Conservation (phyloP, 37 sponge, comb jelly and placozoan genomes). For the Crambe crambe region DNA sequence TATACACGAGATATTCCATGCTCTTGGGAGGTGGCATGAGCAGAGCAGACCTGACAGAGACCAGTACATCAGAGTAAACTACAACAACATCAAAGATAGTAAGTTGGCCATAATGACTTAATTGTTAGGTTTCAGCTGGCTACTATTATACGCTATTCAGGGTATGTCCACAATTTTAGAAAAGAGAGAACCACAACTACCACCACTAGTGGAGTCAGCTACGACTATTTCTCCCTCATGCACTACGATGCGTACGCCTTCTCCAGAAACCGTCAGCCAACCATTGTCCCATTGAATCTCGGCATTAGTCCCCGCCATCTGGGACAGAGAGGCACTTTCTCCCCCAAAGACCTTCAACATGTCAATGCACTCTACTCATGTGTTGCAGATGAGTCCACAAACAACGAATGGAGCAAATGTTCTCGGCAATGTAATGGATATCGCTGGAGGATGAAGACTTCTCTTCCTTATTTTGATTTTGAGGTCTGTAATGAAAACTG, state of each 20-base stretch:
- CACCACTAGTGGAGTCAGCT: conserved; percentile 60
- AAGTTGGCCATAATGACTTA: too few relatives aligned
- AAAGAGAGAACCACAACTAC: conserved; percentile 13
- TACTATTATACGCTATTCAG: too few relatives aligned
- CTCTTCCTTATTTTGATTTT: too few relatives aligned
- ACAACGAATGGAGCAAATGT: too few relatives aligned
- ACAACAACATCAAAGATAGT: conserved; percentile 54
- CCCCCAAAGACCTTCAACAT: conserved; percentile 54
- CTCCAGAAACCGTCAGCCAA: conserved; percentile 56
- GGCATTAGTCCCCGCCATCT: background rate
- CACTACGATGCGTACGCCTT: conserved; percentile 78
- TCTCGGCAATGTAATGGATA: too few relatives aligned
- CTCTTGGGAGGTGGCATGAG: conserved; percentile 78
- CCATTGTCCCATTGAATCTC: conserved; percentile 42
- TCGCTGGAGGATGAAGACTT: too few relatives aligned
- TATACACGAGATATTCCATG: conserved; percentile 53
- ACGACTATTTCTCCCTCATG: conserved; percentile 81
- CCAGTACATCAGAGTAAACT: conserved; percentile 40
- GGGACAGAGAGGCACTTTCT: conserved; percentile 63
- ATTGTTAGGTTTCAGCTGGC: too few relatives aligned
- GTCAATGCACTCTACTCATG: conserved; percentile 51
- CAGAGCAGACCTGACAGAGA: conserved; percentile 91
- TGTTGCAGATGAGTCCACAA: background rate
- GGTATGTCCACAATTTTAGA: conserved; percentile 55
- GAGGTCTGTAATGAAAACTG: too few relatives aligned